Conservation (phyloP, 2,113 vertebrate species). For the Phycodurus eques region DNA sequence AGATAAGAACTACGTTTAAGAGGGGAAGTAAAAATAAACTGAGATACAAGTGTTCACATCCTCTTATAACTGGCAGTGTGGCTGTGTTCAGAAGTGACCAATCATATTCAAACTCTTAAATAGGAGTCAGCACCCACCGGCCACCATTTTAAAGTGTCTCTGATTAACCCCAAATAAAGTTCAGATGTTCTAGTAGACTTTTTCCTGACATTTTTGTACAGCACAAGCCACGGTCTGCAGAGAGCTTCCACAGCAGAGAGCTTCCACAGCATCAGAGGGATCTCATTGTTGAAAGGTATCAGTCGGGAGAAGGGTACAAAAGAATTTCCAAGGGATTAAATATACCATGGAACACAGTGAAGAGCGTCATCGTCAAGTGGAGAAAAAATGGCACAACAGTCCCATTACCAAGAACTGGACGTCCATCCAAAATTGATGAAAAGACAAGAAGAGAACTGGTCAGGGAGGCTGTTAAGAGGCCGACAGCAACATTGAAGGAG, state of each 20-base stretch:
- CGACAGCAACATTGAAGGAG: background rate
- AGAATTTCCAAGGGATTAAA: slow-evolving; percentile 1
- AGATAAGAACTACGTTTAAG: background rate
- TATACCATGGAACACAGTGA: background rate
- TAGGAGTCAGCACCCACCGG: background rate
- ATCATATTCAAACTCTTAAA: background rate
- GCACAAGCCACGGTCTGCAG: background rate
- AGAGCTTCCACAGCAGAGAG: background rate
- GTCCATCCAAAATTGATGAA: background rate
- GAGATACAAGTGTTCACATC: no score
- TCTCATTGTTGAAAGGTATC: background rate
- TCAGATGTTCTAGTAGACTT: background rate
- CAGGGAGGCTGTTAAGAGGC: background rate
- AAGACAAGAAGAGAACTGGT: slow-evolving; percentile 1
- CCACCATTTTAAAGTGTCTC: background rate
- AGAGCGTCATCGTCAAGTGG: background rate
- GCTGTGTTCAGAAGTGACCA: background rate
- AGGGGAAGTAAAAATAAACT: no score
- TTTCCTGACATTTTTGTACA: background rate
- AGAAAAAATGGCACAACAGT: background rate
- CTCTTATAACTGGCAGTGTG: no score
- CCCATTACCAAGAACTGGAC: background rate
- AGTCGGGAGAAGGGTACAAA: background rate
- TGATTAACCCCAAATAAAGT: background rate
- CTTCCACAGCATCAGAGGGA: background rate